phyloP scores from a whole-genome alignment of 2,113 vertebrate species.

The Stercorarius parasiticus region DNA sequence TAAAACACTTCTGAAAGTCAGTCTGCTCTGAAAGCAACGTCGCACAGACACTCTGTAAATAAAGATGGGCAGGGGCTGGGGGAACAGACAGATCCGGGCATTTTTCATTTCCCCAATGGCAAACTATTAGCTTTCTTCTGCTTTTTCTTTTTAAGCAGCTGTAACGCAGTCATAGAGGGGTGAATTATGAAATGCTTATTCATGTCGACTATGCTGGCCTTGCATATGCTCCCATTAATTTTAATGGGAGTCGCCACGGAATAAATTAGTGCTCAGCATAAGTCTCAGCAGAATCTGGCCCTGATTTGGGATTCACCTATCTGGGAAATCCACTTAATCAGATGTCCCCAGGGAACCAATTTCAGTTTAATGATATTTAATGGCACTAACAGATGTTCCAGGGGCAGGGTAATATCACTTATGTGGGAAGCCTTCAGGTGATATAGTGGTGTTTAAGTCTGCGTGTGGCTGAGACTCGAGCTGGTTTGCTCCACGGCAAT shows the following conservation, averaged over 20 bases:
- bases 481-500: neutral
- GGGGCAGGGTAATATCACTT: neutral
- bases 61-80: neutral
- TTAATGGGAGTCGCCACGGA: neutral
- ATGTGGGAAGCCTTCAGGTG: neutral
- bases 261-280: slow-evolving; percentile 34
- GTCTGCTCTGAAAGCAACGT: neutral
- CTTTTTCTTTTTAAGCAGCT: neutral
- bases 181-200: slow-evolving; percentile 6
- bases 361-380: slow-evolving; percentile 27
- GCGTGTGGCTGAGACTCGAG: neutral
- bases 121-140: neutral
- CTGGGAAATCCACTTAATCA: slow-evolving; percentile 39
- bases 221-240: neutral
- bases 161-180: neutral
- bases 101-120: neutral
- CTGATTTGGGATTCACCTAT: neutral
- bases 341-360: neutral
- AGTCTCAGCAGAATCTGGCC: neutral
- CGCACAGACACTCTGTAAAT: neutral
- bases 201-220: neutral
- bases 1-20: neutral
- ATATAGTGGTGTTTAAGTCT: neutral
- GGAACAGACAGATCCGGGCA: neutral
- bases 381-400: slow-evolving; percentile 38